Conservation (phyloP, 1,140 invertebrate species). For the Bombyx mori region DNA sequence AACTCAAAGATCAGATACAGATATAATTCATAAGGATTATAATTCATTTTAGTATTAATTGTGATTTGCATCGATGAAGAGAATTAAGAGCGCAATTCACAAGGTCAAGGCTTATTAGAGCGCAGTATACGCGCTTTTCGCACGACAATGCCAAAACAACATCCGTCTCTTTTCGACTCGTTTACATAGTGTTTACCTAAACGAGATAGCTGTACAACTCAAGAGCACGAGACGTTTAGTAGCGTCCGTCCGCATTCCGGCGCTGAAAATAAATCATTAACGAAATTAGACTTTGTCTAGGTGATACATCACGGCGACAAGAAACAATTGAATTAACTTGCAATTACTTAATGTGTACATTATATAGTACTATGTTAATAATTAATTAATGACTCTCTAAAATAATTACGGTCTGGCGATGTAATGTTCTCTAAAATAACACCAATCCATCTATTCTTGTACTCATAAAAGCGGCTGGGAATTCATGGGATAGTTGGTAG, state of each 20-base stretch:
- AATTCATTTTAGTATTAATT: background rate
- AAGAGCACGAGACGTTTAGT: constrained; percentile 37
- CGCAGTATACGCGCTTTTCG: constrained; percentile 22
- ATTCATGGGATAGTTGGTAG: no score
- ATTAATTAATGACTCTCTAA: no score
- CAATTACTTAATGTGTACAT: constrained; percentile 6
- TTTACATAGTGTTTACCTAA: constrained; percentile 5
- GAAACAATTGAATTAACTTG: constrained; percentile 9
- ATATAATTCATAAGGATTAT: no score
- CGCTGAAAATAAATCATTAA: constrained; percentile 58
- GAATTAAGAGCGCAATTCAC: constrained; percentile 30
- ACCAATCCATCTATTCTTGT: no score
- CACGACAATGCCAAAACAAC: constrained; percentile 14
- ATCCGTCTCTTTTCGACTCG: constrained; percentile 31
- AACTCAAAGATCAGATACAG: no score
- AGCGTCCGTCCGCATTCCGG: constrained; percentile 45
- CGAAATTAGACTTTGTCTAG: constrained; percentile 29
- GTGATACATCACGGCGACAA: constrained; percentile 22
- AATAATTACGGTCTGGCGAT: no score
- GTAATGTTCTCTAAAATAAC: no score
- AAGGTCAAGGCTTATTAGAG: constrained; percentile 58
- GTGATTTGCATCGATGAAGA: constrained; percentile 25
- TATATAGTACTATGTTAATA: no score
- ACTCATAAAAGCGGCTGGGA: no score
- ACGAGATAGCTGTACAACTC: constrained; percentile 8